Percentiles rank a stretch among this genome's conserved stretches.
Conservation (phyloP, 1,140 invertebrate species). For the Macrosteles quadrilineatus region DNA sequence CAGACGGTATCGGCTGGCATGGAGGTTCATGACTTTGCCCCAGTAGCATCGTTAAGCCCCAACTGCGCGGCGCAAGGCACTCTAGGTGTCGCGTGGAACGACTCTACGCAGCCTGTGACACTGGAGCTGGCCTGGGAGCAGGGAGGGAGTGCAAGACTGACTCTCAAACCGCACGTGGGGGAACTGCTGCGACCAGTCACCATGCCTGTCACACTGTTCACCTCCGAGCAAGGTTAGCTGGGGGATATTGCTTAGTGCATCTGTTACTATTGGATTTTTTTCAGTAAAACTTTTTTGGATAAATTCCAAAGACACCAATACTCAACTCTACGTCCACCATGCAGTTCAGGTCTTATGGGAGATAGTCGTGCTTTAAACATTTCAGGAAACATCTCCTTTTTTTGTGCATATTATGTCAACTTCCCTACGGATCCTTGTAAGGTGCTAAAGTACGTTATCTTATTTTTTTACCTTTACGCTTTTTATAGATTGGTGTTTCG, state of each 20-base stretch:
- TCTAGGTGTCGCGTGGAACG: conserved; percentile 91
- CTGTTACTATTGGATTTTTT: background rate
- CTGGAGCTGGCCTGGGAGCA: conserved; percentile 74
- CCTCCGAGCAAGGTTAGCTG: conserved; percentile 68
- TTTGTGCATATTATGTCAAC: too few relatives aligned
- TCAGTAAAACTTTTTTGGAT: too few relatives aligned
- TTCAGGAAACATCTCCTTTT: too few relatives aligned
- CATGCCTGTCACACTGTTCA: conserved; percentile 75
- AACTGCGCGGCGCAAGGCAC: conserved; percentile 61
- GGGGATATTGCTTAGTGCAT: background rate
- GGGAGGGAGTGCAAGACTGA: conserved; percentile 60
- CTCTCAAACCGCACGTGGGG: conserved; percentile 80
- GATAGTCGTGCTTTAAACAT: too few relatives aligned
- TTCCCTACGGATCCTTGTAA: too few relatives aligned
- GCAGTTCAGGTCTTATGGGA: too few relatives aligned
- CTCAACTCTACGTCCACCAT: too few relatives aligned
- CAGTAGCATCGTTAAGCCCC: conserved; percentile 58
- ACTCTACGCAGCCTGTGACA: conserved; percentile 84
- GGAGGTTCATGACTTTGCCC: conserved; percentile 80
- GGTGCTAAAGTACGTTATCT: too few relatives aligned
- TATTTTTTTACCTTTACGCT: too few relatives aligned
- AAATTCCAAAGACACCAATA: too few relatives aligned
- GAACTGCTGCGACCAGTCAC: conserved; percentile 84
- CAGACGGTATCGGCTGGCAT: conserved; percentile 51
- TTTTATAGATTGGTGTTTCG: too few relatives aligned